phyloP scores from a whole-genome alignment of 2,888 invertebrate genomes.

The Osedax fenrisi region DNA sequence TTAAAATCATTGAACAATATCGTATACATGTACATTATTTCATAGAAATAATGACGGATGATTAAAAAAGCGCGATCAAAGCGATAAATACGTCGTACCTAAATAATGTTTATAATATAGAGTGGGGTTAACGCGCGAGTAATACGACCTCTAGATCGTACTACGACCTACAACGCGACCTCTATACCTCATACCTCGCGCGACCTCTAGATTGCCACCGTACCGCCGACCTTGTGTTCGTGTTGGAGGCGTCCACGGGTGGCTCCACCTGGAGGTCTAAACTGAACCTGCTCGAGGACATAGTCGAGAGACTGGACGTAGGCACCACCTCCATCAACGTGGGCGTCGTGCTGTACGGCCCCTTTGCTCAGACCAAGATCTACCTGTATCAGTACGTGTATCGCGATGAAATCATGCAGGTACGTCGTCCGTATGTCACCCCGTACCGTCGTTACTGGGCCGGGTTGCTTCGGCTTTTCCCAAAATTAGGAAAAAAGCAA shows the following conservation, averaged over 20 bases:
- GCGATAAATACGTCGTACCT: too few species aligned
- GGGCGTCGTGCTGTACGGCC: neutral
- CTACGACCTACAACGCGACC: neutral
- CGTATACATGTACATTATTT: too few species aligned
- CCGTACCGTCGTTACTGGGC: too few species aligned
- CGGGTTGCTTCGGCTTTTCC: too few species aligned
- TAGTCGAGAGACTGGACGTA: constrained; percentile 13
- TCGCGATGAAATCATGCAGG: neutral
- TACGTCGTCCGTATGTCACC: too few species aligned
- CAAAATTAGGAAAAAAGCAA: too few species aligned
- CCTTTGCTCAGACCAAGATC: neutral
- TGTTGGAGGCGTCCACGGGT: constrained; percentile 3
- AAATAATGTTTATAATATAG: too few species aligned
- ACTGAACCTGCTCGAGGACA: constrained; percentile 12
- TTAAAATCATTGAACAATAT: too few species aligned
- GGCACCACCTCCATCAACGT: neutral
- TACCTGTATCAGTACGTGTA: constrained; percentile 13
- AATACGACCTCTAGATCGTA: too few species aligned
- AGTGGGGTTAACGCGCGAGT: too few species aligned
- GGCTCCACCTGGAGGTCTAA: neutral
- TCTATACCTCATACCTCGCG: neutral
- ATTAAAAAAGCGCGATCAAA: too few species aligned
- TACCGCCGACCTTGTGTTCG: constrained; percentile 12
- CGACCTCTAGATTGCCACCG: constrained; percentile 2
- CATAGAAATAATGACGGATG: too few species aligned